Evolutionary conservation across 2,797 vertebrate species (phyloP), one percentile per base, ranked within the genome.

Genomic region (Falco columbarius): DNA sequence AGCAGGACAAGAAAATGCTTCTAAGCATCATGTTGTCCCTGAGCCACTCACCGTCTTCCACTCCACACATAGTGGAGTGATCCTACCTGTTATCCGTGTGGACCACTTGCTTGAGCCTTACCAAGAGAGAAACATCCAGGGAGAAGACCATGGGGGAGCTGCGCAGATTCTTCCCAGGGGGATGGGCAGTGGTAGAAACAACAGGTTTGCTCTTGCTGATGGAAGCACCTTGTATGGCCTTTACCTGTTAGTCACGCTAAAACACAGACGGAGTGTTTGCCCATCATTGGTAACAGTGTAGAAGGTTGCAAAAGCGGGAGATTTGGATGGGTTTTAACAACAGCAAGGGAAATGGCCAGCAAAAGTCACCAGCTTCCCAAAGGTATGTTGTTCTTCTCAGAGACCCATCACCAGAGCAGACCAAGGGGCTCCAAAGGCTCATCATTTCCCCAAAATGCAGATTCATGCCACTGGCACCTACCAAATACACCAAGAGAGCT

Each of bases 1-100:
- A 70, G 34, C 72, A 61, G 49, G 63, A 89, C 65, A 91, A 40
- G 83, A 67, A 95, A 91, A 92, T 46, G 42, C 83, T 90, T 88
- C 88, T 63, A 68, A 82, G 52, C 1, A 8, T 21, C 61, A 44
- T 3, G 1, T 10, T 30, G 18, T 17, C 22, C 38, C 56, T 11
- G 59, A 47, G 12, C 36, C 9, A 7, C 44, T 92, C 17, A 2
- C 27, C 66, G 46, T 52, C 80, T 70, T 44, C 29, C 24, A 30
- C 29, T 20, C 56, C 47, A 30, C 5, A 3, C 10, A 42, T 20
- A 75, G 46, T 11, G 51, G 23, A 26, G 18, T 22, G 19, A 75
- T 62, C 54, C 29, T 0, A 1, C 38, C 40, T 36, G 10, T 54
- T 59, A 52, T 51, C 54, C 1, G 1, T 61, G 26, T 5, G 36